A percentile compares a stretch with the other conserved stretches of the same genome.
These are phyloP conservation scores for Cavia aperea DNA, from an alignment of 2,113 vertebrate genomes.

Conservation along the genomic window DNA sequence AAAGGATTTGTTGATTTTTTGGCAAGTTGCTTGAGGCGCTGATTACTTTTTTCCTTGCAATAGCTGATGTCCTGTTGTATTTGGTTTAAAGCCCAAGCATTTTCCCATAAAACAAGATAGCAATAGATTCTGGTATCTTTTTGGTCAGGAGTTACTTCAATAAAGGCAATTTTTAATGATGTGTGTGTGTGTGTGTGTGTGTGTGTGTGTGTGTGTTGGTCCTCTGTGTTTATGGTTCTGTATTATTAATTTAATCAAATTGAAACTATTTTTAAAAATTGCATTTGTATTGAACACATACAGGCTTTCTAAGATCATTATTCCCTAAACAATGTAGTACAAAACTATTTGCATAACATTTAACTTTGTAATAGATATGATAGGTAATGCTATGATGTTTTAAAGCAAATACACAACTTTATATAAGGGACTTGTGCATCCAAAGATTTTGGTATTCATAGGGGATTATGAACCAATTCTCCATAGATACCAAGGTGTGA, in stretches of 20 bases:
- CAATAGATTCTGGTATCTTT: background rate
- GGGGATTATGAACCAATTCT: background rate
- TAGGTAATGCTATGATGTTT: background rate
- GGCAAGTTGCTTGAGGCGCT: background rate
- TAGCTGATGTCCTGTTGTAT: background rate
- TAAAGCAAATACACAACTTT: background rate
- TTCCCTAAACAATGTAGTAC: background rate
- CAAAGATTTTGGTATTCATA: background rate
- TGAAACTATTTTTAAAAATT: background rate
- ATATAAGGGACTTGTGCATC: background rate
- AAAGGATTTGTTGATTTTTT: background rate
- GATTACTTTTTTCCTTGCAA: background rate
- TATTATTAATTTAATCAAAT: background rate
- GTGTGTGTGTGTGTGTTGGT: background rate
- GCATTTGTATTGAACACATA: background rate
- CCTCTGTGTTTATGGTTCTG: background rate
- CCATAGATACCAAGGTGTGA: background rate
- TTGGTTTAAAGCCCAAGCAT: background rate
- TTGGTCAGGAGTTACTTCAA: constrained; percentile 10
- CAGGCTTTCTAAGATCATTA: background rate
- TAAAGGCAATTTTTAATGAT: background rate
- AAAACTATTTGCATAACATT: background rate
- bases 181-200: too few relatives aligned
- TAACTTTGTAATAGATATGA: background rate
- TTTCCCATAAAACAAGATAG: background rate